Base-by-base conservation (phyloP, 23 tunicate species). In the Pegea sp. region DNA sequence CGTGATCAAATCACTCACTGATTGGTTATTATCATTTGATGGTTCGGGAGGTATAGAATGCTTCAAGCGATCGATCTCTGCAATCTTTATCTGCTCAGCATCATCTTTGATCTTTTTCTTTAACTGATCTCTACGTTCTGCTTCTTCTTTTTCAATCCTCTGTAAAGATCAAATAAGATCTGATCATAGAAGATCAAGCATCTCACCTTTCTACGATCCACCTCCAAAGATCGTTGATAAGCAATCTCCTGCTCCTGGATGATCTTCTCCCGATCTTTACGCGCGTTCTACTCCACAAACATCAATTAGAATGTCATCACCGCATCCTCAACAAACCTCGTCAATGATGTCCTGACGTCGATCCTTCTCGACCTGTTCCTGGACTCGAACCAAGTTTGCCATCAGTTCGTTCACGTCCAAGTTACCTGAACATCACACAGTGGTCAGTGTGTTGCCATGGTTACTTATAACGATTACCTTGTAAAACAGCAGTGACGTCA, bases 191-290 rank as follows among this genome's bases (percentile, higher is more conserved):
- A 38, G 16, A 38, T 38, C 11, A 8, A 38, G 46, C 16, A 8
- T n/a, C 43, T 26, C 31, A 74, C 84, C 30, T 74, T 74, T 5
- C 66, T 66, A 11, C 90, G 31, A 57, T 77, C 98, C 32, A 59
- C 56, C 29, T 71, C 75, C 57, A 89, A 60, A 28, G 98, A 76
- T 26, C 54, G 49, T 31, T 70, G 58, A 57, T 89, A 89, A 22
- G 98, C 98, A 54, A 62, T 67, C 49, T 89, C 90, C 33, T 89
- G 98, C 44, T 89, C 90, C 51, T 31, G 49, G 29, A 69, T 84
- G 29, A 84, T 84, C 33, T 46, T 31, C 51, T 84, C 95, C 29
- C 95, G 34, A 1, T 72, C 95, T 34, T 63, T n/a, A n/a, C n/a
- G n/a, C n/a, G n/a, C n/a, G n/a, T n/a, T n/a, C n/a, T n/a, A n/a